These are phyloP conservation scores for Drosophila nebulosa DNA, from an alignment of 1,140 invertebrate genomes.

Conservation along the genomic window DNA sequence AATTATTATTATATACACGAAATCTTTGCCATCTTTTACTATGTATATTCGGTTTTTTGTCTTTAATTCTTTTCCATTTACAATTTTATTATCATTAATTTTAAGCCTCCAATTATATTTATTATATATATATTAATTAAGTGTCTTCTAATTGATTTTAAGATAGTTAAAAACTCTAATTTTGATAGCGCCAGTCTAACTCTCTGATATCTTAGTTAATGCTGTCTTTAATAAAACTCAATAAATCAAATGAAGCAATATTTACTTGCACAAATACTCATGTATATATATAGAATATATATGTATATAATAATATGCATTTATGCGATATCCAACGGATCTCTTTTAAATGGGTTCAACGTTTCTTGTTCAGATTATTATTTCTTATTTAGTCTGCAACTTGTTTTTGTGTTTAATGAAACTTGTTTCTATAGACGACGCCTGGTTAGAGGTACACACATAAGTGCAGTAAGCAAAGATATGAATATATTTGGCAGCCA, in stretches of 20 bases:
- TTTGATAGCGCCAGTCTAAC: conserved; percentile 54
- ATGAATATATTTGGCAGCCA: not conserved
- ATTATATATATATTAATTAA: conserved; percentile 1
- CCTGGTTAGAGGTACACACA: not conserved
- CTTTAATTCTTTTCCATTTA: not conserved
- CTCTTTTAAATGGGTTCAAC: conserved; percentile 11
- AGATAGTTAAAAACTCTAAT: conserved; percentile 25
- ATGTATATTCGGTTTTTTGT: not conserved
- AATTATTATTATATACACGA: conserved; percentile 29
- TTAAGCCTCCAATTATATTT: conserved; percentile 14
- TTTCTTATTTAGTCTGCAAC: conserved; percentile 4
- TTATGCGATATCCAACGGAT: not conserved
- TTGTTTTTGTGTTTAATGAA: not conserved
- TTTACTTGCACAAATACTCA: too few relatives aligned
- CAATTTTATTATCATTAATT: conserved; percentile 10
- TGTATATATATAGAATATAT: conserved; percentile 24
- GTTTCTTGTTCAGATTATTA: not conserved
- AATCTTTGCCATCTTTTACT: conserved; percentile 9
- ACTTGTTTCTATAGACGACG: not conserved
- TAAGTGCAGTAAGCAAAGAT: not conserved
- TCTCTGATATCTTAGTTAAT: conserved; percentile 48
- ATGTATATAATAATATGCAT: not conserved
- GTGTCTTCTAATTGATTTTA: conserved; percentile 20
- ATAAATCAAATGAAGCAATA: conserved; percentile 56
- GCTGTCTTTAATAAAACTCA: conserved; percentile 64